These are phyloP conservation scores for Marronus borbonicus DNA, from an alignment of 2,888 invertebrate genomes.

Conservation along the genomic window DNA sequence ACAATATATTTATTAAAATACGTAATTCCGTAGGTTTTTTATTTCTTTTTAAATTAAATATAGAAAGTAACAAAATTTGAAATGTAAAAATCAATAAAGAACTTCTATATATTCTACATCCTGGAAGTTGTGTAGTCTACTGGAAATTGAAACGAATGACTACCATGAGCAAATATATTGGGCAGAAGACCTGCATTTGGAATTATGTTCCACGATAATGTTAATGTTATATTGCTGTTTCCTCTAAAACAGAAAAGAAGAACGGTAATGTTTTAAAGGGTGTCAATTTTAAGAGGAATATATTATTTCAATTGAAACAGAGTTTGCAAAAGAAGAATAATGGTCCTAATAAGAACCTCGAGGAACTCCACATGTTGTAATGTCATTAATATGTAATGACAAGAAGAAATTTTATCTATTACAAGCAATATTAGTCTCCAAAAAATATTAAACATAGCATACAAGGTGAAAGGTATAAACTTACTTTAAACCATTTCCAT, in stretches of 20 bases:
- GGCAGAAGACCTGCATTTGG: conserved; percentile 98
- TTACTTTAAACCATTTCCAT: conserved; percentile 96
- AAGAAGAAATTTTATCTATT: no score
- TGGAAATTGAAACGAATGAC: conserved; percentile 93
- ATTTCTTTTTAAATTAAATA: conserved; percentile 40
- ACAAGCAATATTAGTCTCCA: no score
- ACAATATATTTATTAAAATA: conserved; percentile 47
- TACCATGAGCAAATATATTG: conserved; percentile 86
- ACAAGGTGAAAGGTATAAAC: conserved; percentile 59
- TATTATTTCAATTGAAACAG: no score
- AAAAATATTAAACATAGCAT: not conserved
- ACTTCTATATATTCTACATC: conserved; percentile 68
- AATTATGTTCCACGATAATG: conserved; percentile 98
- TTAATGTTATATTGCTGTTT: conserved; percentile 94
- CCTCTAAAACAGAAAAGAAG: conserved; percentile 75
- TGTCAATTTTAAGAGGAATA: not conserved
- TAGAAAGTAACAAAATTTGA: conserved; percentile 32
- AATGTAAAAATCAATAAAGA: conserved; percentile 41
- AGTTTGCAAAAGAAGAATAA: no score
- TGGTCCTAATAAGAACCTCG: no score
- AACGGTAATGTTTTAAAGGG: not conserved
- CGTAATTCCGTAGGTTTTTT: conserved; percentile 32
- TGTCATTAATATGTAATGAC: no score
- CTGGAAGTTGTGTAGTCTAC: conserved; percentile 84
- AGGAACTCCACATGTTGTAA: no score